Evolutionary conservation across 2,113 vertebrate species (phyloP), one percentile per base, ranked within the genome.

Genomic region (Kryptolebias marmoratus): DNA sequence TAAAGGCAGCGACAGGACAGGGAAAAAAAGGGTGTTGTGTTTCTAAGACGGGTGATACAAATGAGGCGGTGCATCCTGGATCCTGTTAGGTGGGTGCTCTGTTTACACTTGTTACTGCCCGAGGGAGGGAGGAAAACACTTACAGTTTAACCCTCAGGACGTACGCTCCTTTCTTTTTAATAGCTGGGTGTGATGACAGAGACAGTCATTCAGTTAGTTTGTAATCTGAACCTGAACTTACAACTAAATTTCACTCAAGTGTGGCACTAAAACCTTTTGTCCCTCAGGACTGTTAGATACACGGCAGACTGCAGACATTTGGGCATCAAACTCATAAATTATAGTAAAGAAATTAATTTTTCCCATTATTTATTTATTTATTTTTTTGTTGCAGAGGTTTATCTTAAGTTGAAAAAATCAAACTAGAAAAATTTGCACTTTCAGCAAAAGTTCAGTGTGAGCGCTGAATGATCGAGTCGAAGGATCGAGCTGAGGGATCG

Each of bases 31-130:
- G 83, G 83, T 81, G 83, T 83, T n/a, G 7, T 79, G 81, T 81
- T 86, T 89, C 78, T 27, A 88, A 88, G 87, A 85, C 78, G 87
- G 80, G n/a, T 22, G 49, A 90, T 91, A 88, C 88, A 89, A 92
- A 92, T 89, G 84, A 90, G 69, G 74, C 84, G 18, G 72, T 58
- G 88, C 88, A 92, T 92, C 91, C 89, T 92, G 91, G 91, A 92
- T 92, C 91, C 91, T 91, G 91, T 90, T 90, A 78, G 86, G 72
- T 73, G 83, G 87, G 89, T 68, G 75, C 59, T 75, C 65, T 92
- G 87, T 91, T 91, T 89, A 84, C 87, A 66, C 71, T 86, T 70
- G 81, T 80, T 84, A 80, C 76, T 78, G 89, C 91, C 90, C 30
- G 82, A 77, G 85, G 90, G 84, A 57, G 56, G 56, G 56, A 59